These are phyloP conservation scores for Chunga burmeisteri DNA, from an alignment of 2,113 vertebrate species.

Conservation along the genomic window DNA sequence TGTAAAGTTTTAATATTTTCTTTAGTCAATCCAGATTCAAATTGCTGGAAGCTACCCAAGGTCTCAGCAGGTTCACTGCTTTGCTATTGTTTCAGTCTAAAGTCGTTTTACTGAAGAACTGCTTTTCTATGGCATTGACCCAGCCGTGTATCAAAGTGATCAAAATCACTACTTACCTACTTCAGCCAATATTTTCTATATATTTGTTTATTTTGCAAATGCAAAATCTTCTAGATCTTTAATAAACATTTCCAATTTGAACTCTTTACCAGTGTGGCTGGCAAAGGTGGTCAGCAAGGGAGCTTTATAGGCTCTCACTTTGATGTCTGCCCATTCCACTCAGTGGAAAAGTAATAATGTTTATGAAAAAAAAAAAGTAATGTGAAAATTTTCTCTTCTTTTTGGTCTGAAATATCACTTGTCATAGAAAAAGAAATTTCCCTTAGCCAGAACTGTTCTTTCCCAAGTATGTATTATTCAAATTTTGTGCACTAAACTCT, in stretches of 20 bases:
- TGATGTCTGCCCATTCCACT: background rate
- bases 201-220: background rate
- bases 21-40: rapidly evolving
- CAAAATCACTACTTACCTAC: background rate
- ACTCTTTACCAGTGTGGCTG: background rate
- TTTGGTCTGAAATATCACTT: background rate
- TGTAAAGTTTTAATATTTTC: background rate
- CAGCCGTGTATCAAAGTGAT: background rate
- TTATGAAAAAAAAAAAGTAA: background rate
- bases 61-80: background rate
- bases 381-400: background rate
- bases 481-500: background rate
- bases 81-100: background rate
- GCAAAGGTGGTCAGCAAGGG: background rate
- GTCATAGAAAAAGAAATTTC: background rate
- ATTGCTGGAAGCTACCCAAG: background rate
- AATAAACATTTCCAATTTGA: background rate
- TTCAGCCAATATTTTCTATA: background rate
- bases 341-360: background rate
- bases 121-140: rapidly evolving
- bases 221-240: background rate
- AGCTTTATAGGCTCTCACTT: background rate
- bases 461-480: background rate
- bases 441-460: background rate
- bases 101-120: background rate